Evolutionary conservation across 2,888 invertebrate species (phyloP).

Genomic region (Ophion costatus): DNA sequence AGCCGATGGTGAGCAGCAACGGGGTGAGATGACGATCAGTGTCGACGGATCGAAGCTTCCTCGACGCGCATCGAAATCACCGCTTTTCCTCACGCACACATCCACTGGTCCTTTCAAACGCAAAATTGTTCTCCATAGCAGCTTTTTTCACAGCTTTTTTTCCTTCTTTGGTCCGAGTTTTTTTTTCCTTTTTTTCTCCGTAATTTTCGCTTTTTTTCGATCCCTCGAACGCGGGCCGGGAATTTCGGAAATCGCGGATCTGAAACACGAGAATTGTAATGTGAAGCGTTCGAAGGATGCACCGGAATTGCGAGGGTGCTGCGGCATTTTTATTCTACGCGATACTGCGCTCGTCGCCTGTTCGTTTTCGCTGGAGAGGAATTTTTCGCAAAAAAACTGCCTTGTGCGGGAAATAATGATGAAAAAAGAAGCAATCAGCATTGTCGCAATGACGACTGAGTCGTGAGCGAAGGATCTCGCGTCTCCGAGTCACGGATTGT

Average conservation of each 20-base stretch:
- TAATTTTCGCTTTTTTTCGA: conserved; percentile 18
- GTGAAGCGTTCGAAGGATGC: neutral
- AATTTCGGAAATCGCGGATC: conserved; percentile 43
- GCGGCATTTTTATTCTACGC: neutral
- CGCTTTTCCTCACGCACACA: conserved; percentile 44
- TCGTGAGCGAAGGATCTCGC: neutral
- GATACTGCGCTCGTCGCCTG: neutral
- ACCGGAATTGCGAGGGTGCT: neutral
- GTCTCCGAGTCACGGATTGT: neutral
- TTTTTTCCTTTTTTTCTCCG: neutral
- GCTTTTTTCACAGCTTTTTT: conserved; percentile 20
- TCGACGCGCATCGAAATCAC: conserved; percentile 71
- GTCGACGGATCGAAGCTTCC: conserved; percentile 42
- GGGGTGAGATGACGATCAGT: conserved; percentile 35
- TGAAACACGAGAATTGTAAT: conserved; percentile 21
- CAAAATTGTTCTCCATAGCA: neutral
- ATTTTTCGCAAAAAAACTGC: neutral
- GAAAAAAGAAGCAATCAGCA: neutral
- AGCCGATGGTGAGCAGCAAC: conserved; percentile 3
- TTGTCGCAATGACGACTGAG: neutral
- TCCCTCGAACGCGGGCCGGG: conserved; percentile 60
- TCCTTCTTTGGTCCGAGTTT: conserved; percentile 18
- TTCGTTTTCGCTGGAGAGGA: neutral
- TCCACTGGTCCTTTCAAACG: neutral
- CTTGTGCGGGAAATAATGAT: neutral